A percentile compares a stretch with the other conserved stretches of the same genome.
Evolutionary conservation across 2,888 invertebrate species (phyloP).

Genomic region (Andricus curvator): DNA sequence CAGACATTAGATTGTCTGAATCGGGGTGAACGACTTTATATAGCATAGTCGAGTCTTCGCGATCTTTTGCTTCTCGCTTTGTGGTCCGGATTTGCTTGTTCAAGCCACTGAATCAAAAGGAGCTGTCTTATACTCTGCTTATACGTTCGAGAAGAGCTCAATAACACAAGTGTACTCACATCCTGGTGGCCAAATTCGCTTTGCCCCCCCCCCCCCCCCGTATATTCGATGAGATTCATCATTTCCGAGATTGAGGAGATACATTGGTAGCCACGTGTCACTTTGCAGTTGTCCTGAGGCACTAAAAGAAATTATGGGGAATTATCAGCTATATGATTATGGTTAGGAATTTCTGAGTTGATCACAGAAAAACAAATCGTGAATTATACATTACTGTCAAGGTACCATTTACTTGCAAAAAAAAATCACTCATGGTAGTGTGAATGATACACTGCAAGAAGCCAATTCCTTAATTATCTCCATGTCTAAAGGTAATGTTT

Average conservation of each 20-base stretch:
- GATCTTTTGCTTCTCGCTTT: conserved; percentile 58
- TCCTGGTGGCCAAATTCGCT: conserved; percentile 1
- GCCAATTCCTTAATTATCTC: too few species aligned
- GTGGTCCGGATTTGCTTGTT: conserved; percentile 67
- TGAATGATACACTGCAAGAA: too few species aligned
- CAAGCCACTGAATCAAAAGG: conserved; percentile 64
- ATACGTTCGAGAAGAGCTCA: conserved; percentile 14
- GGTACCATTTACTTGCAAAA: too few species aligned
- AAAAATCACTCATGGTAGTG: too few species aligned
- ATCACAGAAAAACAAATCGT: too few species aligned
- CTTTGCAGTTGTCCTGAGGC: too few species aligned
- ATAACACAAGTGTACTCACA: conserved; percentile 16
- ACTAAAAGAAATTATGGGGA: too few species aligned
- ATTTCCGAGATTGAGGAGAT: neutral
- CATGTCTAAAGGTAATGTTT: too few species aligned
- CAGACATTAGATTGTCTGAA: conserved; percentile 78
- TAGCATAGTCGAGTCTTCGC: conserved; percentile 63
- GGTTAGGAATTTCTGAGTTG: too few species aligned
- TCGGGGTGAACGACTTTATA: conserved; percentile 79
- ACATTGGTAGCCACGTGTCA: neutral
- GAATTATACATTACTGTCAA: too few species aligned
- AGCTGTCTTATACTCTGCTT: conserved; percentile 43
- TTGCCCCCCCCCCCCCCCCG: neutral
- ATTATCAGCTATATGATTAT: too few species aligned
- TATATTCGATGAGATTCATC: neutral